Evolutionary conservation across 2,797 vertebrate species (phyloP), one percentile per base, ranked within the genome.

Genomic region (Paramormyrops hopkinsi): DNA sequence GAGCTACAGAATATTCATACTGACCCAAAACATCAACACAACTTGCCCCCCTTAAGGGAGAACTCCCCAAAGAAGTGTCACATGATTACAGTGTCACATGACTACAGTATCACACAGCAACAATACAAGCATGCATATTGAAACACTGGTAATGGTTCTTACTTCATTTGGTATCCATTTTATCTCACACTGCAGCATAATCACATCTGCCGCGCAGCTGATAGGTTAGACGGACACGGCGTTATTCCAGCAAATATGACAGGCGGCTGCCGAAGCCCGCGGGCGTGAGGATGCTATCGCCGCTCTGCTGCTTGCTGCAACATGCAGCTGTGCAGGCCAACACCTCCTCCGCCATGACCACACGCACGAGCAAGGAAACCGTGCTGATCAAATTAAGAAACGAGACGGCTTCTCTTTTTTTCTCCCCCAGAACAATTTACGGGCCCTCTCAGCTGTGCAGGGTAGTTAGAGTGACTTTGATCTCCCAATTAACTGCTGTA

Each of bases 401-500:
- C 0, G 12, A 73, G 65, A 6, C 29, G 3, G 65, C 37, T 48
- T 37, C 17, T 44, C 87, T 86, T 41, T 86, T 69, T 56, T 9
- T 25, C 3, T n/a, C n/a, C 46, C 37, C 17, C 62, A 73, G 48
- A 19, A 11, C 59, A 87, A 59, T 90, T 89, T 54, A 73, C 6
- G 86, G 69, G 86, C 88, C 54, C 73, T 53, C 88, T 88, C 86
- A 90, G 89, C 62, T 54, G 41, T 88, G 87, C 65, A 69, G 88
- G 73, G 65, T 86, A 86, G 86, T 62, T 54, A 62, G 54, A 56
- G 25, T n/a, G 56, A 62, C 79, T 89, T 76, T 88, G 79, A 90
- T 90, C 88, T 88, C 87, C 89, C 82, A 90, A 89, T 90, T 89
- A 90, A 90, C 76, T 14, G 87, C 56, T 62, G 82, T 69, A 56